phyloP scores from a whole-genome alignment of 2,797 vertebrate genomes.

The Pseudochaenichthys georgianus region DNA sequence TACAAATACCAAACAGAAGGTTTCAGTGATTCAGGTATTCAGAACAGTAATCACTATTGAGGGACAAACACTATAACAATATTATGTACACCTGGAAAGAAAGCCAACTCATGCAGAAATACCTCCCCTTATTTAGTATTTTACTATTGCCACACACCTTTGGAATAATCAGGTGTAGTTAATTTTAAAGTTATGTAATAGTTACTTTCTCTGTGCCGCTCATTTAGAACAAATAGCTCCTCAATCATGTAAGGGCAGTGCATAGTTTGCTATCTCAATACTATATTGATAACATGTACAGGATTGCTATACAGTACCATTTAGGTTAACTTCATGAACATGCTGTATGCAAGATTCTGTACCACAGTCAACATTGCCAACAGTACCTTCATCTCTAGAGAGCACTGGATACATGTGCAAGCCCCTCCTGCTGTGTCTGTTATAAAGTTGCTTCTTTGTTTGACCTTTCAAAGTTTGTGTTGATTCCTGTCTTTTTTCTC shows the following conservation, averaged over 20 bases:
- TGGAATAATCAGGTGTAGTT: background rate
- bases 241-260: background rate
- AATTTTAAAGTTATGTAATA: background rate
- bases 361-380: background rate
- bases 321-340: background rate
- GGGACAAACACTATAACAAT: conserved; percentile 4
- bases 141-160: background rate
- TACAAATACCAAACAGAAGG: conserved; percentile 49
- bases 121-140: background rate
- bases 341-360: background rate
- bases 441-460: conserved; percentile 2
- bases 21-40: conserved; percentile 54
- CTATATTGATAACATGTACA: background rate
- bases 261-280: background rate
- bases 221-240: background rate
- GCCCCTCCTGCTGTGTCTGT: background rate
- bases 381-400: background rate
- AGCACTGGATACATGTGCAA: background rate
- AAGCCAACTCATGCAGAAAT: background rate
- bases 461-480: conserved; percentile 24
- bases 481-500: conserved; percentile 5
- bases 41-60: conserved; percentile 25
- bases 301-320: background rate
- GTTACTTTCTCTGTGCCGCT: background rate
- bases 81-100: conserved; percentile 1